phyloP scores from a whole-genome alignment of 2,888 invertebrate species.

The Brenthis ino region DNA sequence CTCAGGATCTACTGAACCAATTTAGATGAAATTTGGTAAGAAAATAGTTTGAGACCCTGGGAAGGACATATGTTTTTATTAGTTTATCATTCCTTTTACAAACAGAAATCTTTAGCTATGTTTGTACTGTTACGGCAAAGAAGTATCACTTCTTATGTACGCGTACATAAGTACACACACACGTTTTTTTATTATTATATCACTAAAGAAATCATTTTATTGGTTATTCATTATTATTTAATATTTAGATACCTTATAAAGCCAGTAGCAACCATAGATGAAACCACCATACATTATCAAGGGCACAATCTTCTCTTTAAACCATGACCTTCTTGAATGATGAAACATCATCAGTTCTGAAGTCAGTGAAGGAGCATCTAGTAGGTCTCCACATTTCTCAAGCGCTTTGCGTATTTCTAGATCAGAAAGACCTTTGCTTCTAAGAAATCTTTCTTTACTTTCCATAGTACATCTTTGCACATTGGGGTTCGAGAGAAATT shows the following conservation, averaged over 20 bases:
- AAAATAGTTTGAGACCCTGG: too few species aligned
- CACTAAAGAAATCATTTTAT: too few species aligned
- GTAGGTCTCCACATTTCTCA: constrained; percentile 82
- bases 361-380: constrained; percentile 66
- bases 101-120: too few species aligned
- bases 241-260: constrained; percentile 87
- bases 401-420: constrained; percentile 89
- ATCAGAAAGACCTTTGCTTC: constrained; percentile 89
- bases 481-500: constrained; percentile 93
- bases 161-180: too few species aligned
- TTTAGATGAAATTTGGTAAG: too few species aligned
- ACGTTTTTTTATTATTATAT: too few species aligned
- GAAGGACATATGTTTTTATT: too few species aligned
- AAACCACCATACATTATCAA: constrained; percentile 89
- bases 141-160: too few species aligned
- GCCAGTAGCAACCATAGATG: constrained; percentile 89
- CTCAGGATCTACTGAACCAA: too few species aligned
- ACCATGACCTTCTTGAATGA: constrained; percentile 64
- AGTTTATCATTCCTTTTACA: too few species aligned
- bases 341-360: constrained; percentile 73
- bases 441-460: constrained; percentile 90
- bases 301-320: constrained; percentile 87
- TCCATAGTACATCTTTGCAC: constrained; percentile 88
- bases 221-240: not conserved
- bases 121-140: too few species aligned